Conservation (phyloP, 2,888 invertebrate species). For the Leucophenga montana region DNA sequence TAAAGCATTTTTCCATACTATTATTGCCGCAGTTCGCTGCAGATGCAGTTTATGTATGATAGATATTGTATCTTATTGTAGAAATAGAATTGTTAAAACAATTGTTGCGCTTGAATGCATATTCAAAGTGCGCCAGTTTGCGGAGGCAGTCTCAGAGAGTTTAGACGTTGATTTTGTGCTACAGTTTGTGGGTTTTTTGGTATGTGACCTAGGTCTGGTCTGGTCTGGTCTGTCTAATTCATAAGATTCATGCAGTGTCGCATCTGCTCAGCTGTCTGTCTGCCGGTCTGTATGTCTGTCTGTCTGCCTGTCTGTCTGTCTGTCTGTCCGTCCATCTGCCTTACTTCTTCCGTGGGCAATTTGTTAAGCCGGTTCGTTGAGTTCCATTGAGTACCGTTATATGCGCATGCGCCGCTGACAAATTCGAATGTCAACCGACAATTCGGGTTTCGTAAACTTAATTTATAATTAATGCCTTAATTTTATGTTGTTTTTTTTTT, state of each 20-base stretch:
- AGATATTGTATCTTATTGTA: neutral
- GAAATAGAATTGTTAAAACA: neutral
- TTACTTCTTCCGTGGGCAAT: constrained; percentile 32
- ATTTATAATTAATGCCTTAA: constrained; percentile 40
- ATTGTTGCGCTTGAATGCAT: constrained; percentile 50
- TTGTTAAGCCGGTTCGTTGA: neutral
- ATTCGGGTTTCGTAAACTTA: constrained; percentile 17
- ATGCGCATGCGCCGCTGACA: neutral
- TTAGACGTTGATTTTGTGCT: neutral
- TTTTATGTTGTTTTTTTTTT: constrained; percentile 31
- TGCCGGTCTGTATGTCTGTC: no score
- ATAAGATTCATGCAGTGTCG: constrained; percentile 29
- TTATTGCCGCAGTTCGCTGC: neutral
- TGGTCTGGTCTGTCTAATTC: no score
- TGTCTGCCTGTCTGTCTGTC: no score
- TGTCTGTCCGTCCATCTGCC: neutral
- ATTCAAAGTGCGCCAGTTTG: constrained; percentile 54
- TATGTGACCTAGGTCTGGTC: constrained; percentile 3
- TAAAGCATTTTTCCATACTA: constrained; percentile 15
- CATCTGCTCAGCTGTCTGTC: neutral
- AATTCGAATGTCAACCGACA: neutral
- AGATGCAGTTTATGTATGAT: neutral
- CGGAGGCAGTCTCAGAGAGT: constrained; percentile 30
- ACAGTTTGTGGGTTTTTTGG: neutral
- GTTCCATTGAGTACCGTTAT: neutral